phyloP scores from a whole-genome alignment of 1,140 invertebrate genomes.

The Pinna nobilis region DNA sequence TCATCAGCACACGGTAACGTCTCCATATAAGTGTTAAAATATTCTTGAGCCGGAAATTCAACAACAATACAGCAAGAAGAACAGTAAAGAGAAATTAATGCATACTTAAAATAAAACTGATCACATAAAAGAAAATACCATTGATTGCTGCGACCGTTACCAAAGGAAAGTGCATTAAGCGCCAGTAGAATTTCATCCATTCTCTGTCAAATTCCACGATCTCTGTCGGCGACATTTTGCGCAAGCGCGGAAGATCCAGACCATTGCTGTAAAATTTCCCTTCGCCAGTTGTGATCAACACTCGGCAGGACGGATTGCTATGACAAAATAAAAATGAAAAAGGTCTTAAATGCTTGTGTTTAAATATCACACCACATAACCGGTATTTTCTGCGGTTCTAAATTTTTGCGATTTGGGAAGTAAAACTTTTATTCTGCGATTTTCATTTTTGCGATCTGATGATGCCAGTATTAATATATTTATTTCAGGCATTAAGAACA shows the following conservation, averaged over 20 bases:
- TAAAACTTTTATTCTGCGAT: too few species aligned
- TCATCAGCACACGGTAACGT: not conserved
- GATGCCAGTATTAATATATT: not conserved
- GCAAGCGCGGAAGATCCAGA: conserved; percentile 36
- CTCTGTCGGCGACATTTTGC: too few species aligned
- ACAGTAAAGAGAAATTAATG: too few species aligned
- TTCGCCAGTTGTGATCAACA: conserved; percentile 7
- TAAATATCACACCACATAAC: too few species aligned
- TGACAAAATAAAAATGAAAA: conserved; percentile 1
- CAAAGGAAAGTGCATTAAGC: conserved; percentile 29
- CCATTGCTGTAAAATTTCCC: conserved; percentile 48
- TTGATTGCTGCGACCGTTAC: conserved; percentile 45
- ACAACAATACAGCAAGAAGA: not conserved
- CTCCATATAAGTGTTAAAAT: not conserved
- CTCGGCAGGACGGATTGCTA: not conserved
- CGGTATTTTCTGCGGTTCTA: too few species aligned
- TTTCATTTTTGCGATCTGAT: too few species aligned
- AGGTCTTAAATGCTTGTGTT: too few species aligned
- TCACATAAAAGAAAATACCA: conserved; percentile 22
- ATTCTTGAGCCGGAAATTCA: not conserved
- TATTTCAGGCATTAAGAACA: not conserved
- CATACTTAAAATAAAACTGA: not conserved
- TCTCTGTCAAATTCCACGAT: not conserved
- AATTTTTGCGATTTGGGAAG: too few species aligned
- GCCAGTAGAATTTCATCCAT: not conserved